A percentile compares a stretch with the other conserved stretches of the same genome.
These are phyloP conservation scores for Orthosia incerta DNA, from an alignment of 2,888 invertebrate species.

Conservation along the genomic window DNA sequence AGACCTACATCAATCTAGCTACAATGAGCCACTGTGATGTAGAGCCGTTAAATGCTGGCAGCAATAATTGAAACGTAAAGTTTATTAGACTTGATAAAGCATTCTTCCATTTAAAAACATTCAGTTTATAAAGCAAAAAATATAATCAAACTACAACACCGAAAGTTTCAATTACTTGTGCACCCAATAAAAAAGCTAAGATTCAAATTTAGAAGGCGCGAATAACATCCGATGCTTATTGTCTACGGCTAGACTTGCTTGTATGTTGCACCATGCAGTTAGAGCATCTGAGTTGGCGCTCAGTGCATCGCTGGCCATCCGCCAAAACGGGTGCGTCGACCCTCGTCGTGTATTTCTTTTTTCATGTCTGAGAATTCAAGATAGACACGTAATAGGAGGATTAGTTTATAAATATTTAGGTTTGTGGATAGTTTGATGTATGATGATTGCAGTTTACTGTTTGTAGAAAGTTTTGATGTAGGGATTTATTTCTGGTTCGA, in stretches of 20 bases:
- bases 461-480: slow-evolving; percentile 25
- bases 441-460: slow-evolving; percentile 44
- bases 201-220: slow-evolving; percentile 62
- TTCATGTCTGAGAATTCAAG: slow-evolving; percentile 69
- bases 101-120: background rate
- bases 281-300: slow-evolving; percentile 65
- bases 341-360: slow-evolving; percentile 68
- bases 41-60: background rate
- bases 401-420: slow-evolving; percentile 54
- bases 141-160: background rate
- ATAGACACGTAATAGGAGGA: slow-evolving; percentile 61
- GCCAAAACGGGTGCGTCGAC: slow-evolving; percentile 82
- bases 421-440: slow-evolving; percentile 41
- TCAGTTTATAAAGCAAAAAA: background rate
- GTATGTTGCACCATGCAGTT: slow-evolving; percentile 69
- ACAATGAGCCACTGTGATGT: background rate
- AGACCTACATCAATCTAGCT: background rate
- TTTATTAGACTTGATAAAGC: background rate
- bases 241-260: slow-evolving; percentile 73
- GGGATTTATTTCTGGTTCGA: slow-evolving; percentile 31
- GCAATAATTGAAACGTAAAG: background rate
- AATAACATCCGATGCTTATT: slow-evolving; percentile 66
- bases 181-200: slow-evolving; percentile 33
- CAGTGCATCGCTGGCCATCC: slow-evolving; percentile 75
- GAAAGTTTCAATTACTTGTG: background rate